Conservation (phyloP, 2,888 invertebrate genomes). For the Sesia bembeciformis region DNA sequence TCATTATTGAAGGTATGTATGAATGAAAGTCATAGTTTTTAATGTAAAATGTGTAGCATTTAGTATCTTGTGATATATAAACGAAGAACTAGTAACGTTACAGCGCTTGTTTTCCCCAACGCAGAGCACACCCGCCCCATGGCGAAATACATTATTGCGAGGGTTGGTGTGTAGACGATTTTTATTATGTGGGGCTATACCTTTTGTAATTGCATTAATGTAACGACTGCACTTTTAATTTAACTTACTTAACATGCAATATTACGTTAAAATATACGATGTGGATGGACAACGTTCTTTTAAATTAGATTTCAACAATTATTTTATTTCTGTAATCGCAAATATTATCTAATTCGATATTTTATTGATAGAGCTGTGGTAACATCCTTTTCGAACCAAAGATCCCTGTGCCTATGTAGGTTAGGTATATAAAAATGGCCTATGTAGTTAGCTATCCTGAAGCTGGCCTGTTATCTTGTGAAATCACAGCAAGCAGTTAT, state of each 20-base stretch:
- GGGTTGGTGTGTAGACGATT: slow-evolving; percentile 40
- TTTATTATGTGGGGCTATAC: slow-evolving; percentile 48
- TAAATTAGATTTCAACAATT: no score
- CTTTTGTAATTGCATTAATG: slow-evolving; percentile 20
- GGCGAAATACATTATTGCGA: slow-evolving; percentile 39
- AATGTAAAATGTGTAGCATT: slow-evolving; percentile 10
- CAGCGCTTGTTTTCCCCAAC: slow-evolving; percentile 29
- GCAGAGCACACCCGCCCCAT: slow-evolving; percentile 15
- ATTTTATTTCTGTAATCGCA: no score
- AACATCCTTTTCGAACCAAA: no score
- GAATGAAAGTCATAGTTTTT: slow-evolving; percentile 35
- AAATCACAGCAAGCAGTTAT: no score
- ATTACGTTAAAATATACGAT: no score
- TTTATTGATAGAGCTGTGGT: no score
- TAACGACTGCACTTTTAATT: neutral
- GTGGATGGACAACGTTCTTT: no score
- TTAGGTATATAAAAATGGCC: no score
- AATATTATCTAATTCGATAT: no score
- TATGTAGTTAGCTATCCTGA: no score
- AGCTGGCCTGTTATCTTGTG: no score
- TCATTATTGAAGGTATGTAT: slow-evolving; percentile 51
- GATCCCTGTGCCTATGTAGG: no score
- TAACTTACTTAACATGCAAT: neutral
- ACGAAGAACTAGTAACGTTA: neutral
- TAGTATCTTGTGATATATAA: slow-evolving; percentile 1